Evolutionary conservation across 2,797 vertebrate species (phyloP).

Genomic region (Rhincodon typus): DNA sequence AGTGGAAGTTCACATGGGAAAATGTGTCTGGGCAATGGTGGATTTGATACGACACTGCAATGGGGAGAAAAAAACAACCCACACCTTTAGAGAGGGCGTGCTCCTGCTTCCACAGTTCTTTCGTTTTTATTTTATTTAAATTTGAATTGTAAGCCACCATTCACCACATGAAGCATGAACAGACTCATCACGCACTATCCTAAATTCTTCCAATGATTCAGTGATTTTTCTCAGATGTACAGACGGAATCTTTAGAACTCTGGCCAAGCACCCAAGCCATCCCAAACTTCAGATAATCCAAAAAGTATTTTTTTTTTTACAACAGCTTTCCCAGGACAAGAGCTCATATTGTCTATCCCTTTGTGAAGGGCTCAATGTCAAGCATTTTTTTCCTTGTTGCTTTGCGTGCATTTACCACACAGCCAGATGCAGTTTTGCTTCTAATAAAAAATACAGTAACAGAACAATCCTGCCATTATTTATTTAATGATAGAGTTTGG

Average conservation of each 20-base stretch:
- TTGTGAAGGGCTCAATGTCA: neutral
- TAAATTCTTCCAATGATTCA: neutral
- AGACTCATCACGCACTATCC: neutral
- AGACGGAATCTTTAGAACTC: neutral
- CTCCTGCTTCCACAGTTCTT: neutral
- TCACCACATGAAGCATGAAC: neutral
- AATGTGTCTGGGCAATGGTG: too few species aligned
- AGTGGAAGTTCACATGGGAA: too few species aligned
- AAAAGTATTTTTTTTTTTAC: neutral
- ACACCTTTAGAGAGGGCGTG: neutral
- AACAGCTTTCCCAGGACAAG: neutral
- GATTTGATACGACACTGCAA: too few species aligned
- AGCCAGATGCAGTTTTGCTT: neutral
- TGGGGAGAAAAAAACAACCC: neutral
- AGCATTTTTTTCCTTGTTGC: neutral
- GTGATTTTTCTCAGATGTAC: conserved; percentile 19
- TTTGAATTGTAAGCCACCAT: neutral
- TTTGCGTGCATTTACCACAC: neutral
- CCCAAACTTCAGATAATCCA: neutral
- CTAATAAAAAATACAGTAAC: neutral
- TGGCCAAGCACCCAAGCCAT: neutral
- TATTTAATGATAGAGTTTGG: neutral
- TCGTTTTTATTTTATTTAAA: too few species aligned
- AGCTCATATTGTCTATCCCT: neutral
- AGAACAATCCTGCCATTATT: conserved; percentile 26